Conservation (phyloP, 2,113 vertebrate genomes). For the Cynoglossus semilaevis region DNA sequence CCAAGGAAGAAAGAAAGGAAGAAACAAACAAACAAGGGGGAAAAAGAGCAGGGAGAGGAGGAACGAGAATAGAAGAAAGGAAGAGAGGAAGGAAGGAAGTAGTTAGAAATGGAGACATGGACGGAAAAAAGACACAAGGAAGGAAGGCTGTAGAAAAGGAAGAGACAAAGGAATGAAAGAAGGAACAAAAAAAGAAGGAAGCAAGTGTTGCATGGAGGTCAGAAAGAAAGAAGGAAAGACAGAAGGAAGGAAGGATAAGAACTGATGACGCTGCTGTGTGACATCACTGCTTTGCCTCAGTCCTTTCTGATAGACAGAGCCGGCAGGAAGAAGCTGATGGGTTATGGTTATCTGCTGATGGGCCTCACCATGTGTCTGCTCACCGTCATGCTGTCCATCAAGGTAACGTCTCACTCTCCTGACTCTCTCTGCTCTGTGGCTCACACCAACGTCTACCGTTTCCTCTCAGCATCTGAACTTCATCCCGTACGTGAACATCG, state of each 20-base stretch:
- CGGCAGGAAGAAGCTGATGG: constrained; percentile 76
- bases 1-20: too few species aligned
- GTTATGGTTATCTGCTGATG: constrained; percentile 79
- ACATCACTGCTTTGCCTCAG: constrained; percentile 46
- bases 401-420: constrained; percentile 56
- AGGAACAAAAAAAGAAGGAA: neutral
- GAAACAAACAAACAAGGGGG: too few species aligned
- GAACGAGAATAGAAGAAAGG: neutral
- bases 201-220: too few species aligned
- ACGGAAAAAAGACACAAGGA: neutral
- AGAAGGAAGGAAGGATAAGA: too few species aligned
- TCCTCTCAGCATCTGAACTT: constrained; percentile 63
- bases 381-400: constrained; percentile 68
- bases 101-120: too few species aligned
- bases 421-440: neutral
- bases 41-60: neutral
- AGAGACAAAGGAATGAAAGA: neutral
- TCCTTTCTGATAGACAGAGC: constrained; percentile 73
- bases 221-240: neutral
- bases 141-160: neutral
- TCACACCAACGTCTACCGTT: neutral
- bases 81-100: too few species aligned
- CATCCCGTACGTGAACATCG: constrained; percentile 76
- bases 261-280: too few species aligned
- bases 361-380: constrained; percentile 70